These are phyloP conservation scores for Grantiella picta DNA, from an alignment of 2,113 vertebrate genomes.

Conservation along the genomic window DNA sequence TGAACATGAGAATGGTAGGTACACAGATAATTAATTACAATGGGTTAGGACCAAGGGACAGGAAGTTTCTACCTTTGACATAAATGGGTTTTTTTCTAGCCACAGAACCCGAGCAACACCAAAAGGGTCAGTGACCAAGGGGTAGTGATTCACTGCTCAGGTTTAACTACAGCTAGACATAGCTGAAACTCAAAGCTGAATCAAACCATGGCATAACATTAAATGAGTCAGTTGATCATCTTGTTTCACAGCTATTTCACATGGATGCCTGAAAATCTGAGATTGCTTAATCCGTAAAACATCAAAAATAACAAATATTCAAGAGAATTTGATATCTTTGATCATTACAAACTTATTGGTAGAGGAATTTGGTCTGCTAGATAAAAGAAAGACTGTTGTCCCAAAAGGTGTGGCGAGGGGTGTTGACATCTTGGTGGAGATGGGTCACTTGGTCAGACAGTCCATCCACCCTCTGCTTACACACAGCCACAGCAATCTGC, in stretches of 20 bases:
- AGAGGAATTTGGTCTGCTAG: neutral
- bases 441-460: neutral
- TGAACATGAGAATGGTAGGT: neutral
- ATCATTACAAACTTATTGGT: neutral
- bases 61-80: neutral
- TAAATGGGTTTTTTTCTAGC: too few species aligned
- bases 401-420: accelerated
- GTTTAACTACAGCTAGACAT: neutral
- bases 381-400: neutral
- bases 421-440: neutral
- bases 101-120: neutral
- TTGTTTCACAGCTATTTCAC: neutral
- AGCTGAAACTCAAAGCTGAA: neutral
- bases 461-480: neutral
- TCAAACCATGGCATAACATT: neutral
- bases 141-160: accelerated
- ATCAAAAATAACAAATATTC: neutral
- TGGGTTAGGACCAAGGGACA: neutral
- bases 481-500: neutral
- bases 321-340: neutral
- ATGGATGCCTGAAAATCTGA: neutral
- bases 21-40: neutral
- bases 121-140: neutral
- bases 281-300: accelerated
- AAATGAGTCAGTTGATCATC: neutral